A percentile compares a stretch with the other conserved stretches of the same genome.
phyloP scores from a whole-genome alignment of 23 tunicate genomes.

The Phallusia fumigata region DNA sequence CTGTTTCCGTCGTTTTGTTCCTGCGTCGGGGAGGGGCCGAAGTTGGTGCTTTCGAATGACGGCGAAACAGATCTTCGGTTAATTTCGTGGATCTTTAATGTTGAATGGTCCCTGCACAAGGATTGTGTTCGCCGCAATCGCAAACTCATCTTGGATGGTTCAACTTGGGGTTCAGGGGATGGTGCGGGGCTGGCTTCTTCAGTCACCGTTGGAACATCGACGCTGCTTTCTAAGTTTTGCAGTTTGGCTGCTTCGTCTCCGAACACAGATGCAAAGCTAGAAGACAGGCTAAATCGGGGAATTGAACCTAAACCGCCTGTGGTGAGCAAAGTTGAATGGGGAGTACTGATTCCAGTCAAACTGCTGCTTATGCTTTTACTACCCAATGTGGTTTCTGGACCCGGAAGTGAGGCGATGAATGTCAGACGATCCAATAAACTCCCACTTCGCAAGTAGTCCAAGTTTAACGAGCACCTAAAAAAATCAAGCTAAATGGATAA shows the following conservation, averaged over 20 bases:
- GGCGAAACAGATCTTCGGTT: conserved; percentile 61
- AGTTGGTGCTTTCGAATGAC: background rate
- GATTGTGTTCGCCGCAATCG: conserved; percentile 29
- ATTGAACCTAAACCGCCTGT: conserved; percentile 7
- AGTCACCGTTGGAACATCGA: background rate
- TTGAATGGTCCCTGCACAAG: conserved; percentile 15
- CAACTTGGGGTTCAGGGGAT: background rate
- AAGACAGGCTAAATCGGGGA: conserved; percentile 39
- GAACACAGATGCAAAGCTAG: conserved; percentile 54
- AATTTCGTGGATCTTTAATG: conserved; percentile 5
- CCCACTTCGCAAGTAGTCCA: conserved; percentile 14
- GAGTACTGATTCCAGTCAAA: conserved; percentile 32
- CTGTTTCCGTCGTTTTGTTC: background rate
- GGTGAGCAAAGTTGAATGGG: conserved; percentile 16
- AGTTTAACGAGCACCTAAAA: conserved; percentile 22
- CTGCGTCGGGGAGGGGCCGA: background rate
- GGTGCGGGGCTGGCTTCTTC: background rate
- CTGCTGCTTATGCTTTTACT: conserved; percentile 29
- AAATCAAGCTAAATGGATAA: too few relatives aligned
- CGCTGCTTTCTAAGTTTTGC: background rate
- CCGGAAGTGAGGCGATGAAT: conserved; percentile 33
- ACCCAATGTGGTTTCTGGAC: conserved; percentile 29
- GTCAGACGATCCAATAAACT: background rate
- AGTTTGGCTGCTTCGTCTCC: conserved; percentile 11
- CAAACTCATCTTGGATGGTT: background rate